Conservation (phyloP, 37 sponge, comb jelly and placozoan genomes). For the Oopsacas minuta region DNA sequence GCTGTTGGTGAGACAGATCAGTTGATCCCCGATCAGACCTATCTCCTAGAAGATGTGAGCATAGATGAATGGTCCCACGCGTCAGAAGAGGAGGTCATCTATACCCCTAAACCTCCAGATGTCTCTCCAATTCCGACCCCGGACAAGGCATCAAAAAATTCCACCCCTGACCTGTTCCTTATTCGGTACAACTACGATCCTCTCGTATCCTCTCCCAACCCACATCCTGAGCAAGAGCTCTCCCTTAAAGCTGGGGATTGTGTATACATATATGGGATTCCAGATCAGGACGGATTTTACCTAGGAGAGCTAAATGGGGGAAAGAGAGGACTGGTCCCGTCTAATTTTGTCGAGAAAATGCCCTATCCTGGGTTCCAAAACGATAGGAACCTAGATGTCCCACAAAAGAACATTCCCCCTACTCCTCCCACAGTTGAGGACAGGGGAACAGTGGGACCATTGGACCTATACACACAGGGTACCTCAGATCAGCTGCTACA, state of each 20-base stretch:
- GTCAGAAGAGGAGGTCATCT: background rate
- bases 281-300: background rate
- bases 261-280: background rate
- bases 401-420: background rate
- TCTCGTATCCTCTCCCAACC: background rate
- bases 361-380: background rate
- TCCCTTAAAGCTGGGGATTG: background rate
- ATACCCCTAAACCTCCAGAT: background rate
- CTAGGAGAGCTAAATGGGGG: background rate
- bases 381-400: background rate
- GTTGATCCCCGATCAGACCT: background rate
- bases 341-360: slow-evolving; percentile 6
- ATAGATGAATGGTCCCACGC: slow-evolving; percentile 5
- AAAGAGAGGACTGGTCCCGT: background rate
- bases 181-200: slow-evolving; percentile 8
- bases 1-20: background rate
- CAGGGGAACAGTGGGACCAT: background rate
- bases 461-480: background rate
- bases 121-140: background rate
- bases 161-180: background rate
- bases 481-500: background rate
- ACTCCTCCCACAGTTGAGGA: background rate
- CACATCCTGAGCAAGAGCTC: slow-evolving; percentile 14
- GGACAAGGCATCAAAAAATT: background rate
- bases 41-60: background rate